phyloP scores from a whole-genome alignment of 2,888 invertebrate species.

The Yponomeuta cagnagella region DNA sequence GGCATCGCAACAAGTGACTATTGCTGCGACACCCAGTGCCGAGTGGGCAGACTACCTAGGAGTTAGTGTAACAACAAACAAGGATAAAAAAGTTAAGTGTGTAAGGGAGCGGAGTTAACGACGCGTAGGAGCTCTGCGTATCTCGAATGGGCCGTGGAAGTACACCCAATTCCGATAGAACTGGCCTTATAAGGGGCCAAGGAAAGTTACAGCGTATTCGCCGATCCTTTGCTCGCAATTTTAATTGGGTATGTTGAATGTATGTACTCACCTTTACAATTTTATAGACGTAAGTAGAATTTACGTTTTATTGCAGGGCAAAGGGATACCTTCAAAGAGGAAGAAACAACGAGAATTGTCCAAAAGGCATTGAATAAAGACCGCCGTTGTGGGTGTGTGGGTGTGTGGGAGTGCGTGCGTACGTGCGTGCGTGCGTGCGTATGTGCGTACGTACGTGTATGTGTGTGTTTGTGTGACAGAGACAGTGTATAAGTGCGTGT shows the following conservation, averaged over 20 bases:
- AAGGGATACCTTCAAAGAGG: too few species aligned
- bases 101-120: not conserved
- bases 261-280: not conserved
- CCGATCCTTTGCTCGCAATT: not conserved
- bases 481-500: too few species aligned
- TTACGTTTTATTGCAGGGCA: too few species aligned
- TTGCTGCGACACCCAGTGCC: not conserved
- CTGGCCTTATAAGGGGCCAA: not conserved
- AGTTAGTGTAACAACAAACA: constrained; percentile 1
- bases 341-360: too few species aligned
- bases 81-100: not conserved
- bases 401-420: too few species aligned
- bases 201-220: not conserved
- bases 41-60: not conserved
- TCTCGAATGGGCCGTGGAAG: not conserved
- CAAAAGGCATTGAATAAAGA: too few species aligned
- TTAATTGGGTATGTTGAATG: not conserved
- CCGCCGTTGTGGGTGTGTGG: too few species aligned
- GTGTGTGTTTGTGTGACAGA: too few species aligned
- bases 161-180: not conserved
- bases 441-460: too few species aligned
- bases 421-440: too few species aligned
- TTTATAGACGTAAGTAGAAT: too few species aligned
- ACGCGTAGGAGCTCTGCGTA: not conserved
- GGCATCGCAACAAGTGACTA: not conserved